A percentile compares a stretch with the other conserved stretches of the same genome.
These are phyloP conservation scores for Arvicanthis niloticus DNA, from an alignment of 2,113 vertebrate genomes.

Conservation along the genomic window DNA sequence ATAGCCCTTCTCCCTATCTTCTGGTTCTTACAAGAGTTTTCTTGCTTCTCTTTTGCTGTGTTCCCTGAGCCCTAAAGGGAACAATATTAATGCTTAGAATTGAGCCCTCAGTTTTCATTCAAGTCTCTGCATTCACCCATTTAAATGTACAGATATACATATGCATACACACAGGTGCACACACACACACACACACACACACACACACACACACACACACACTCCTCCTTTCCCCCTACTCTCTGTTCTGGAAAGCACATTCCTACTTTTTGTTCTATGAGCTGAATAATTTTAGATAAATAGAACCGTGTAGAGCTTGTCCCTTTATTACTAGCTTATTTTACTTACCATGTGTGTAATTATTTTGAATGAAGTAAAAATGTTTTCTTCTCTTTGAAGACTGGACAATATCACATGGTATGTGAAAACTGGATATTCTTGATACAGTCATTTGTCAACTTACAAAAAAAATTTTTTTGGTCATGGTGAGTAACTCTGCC, in stretches of 20 bases:
- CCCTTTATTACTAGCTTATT: not conserved
- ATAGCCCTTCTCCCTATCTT: not conserved
- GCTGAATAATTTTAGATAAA: not conserved
- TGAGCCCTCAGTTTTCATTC: not conserved
- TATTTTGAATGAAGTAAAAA: not conserved
- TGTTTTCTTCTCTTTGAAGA: not conserved
- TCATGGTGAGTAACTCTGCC: not conserved
- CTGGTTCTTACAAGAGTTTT: not conserved
- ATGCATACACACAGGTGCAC: no score
- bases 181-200: no score
- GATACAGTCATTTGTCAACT: not conserved
- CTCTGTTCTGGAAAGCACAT: not conserved
- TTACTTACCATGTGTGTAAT: not conserved
- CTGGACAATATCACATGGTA: not conserved
- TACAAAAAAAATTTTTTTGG: not conserved
- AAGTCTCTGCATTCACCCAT: not conserved
- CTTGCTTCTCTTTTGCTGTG: not conserved
- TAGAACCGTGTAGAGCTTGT: not conserved
- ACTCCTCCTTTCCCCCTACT: no score
- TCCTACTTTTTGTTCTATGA: not conserved
- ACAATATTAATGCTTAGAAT: not conserved
- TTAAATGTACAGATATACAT: no score
- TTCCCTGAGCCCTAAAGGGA: not conserved
- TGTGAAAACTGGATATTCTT: not conserved
- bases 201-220: no score